Percentiles rank a stretch among this genome's conserved stretches.
phyloP scores from a whole-genome alignment of 2,113 vertebrate species.

The Alligator mississippiensis region DNA sequence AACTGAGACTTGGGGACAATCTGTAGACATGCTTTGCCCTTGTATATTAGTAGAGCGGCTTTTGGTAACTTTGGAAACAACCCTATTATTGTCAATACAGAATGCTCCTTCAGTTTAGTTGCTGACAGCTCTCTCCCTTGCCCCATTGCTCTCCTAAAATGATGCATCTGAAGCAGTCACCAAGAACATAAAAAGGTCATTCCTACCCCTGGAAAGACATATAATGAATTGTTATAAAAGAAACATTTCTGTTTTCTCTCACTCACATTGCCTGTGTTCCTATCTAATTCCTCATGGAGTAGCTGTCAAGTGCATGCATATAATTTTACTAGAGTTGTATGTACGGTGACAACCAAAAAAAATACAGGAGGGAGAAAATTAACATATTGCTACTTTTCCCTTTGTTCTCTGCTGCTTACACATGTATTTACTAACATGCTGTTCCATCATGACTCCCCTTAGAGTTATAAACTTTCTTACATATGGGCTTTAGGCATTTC shows the following conservation, averaged over 20 bases:
- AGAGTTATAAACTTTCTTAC: constrained; percentile 69
- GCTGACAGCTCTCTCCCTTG: constrained; percentile 26
- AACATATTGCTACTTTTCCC: constrained; percentile 67
- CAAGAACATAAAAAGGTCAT: neutral
- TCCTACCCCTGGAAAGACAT: neutral
- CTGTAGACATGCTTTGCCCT: neutral
- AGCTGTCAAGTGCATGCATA: constrained; percentile 28
- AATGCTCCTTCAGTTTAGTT: neutral
- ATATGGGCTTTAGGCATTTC: constrained; percentile 68
- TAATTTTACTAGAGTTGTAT: constrained; percentile 28
- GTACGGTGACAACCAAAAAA: constrained; percentile 60
- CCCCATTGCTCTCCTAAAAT: neutral
- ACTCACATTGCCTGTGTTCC: constrained; percentile 23
- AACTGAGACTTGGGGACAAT: neutral
- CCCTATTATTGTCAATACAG: neutral
- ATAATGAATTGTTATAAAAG: neutral
- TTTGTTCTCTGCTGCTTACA: constrained; percentile 67
- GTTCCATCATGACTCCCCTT: constrained; percentile 63
- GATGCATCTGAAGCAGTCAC: neutral
- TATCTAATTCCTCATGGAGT: constrained; percentile 44
- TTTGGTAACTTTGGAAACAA: neutral
- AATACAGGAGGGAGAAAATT: constrained; percentile 65
- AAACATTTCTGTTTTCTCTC: constrained; percentile 47
- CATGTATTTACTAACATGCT: constrained; percentile 75
- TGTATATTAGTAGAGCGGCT: neutral